These are phyloP conservation scores for Baccha elongata DNA, from an alignment of 2,888 invertebrate species.

Conservation along the genomic window DNA sequence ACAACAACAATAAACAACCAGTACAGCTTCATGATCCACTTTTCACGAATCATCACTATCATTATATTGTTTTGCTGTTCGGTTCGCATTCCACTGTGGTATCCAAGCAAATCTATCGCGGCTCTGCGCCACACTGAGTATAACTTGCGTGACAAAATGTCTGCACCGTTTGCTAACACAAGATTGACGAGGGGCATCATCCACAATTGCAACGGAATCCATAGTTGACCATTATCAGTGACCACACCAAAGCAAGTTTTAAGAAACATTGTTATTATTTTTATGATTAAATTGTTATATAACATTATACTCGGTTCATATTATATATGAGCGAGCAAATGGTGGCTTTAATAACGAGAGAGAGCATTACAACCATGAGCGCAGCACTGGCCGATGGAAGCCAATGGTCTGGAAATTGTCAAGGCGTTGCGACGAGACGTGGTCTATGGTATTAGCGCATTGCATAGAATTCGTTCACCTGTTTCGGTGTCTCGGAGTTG, in stretches of 20 bases:
- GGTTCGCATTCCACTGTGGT: slow-evolving; percentile 64
- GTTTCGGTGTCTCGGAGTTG: slow-evolving; percentile 39
- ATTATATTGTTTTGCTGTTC: slow-evolving; percentile 68
- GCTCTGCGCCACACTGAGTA: background rate
- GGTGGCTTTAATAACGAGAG: slow-evolving; percentile 13
- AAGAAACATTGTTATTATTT: slow-evolving; percentile 44
- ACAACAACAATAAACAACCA: slow-evolving; percentile 59
- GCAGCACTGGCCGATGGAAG: background rate
- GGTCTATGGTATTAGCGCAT: slow-evolving; percentile 43
- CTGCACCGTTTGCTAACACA: slow-evolving; percentile 46
- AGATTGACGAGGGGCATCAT: slow-evolving; percentile 32
- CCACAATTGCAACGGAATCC: slow-evolving; percentile 44
- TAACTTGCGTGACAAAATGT: slow-evolving; percentile 71
- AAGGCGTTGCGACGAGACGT: slow-evolving; percentile 16
- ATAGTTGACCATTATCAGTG: slow-evolving; percentile 39
- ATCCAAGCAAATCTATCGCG: slow-evolving; percentile 47
- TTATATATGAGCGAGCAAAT: background rate
- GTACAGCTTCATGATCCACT: slow-evolving; percentile 70
- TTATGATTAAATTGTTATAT: slow-evolving; percentile 64
- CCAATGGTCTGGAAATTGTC: slow-evolving; percentile 70
- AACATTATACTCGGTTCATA: slow-evolving; percentile 23
- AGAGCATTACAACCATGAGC: background rate
- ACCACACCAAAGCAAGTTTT: slow-evolving; percentile 23
- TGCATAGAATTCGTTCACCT: slow-evolving; percentile 61
- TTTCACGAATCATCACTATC: slow-evolving; percentile 72